A percentile compares a stretch with the other conserved stretches of the same genome.
phyloP scores from a whole-genome alignment of 2,888 invertebrate genomes.

The Spisula solida region DNA sequence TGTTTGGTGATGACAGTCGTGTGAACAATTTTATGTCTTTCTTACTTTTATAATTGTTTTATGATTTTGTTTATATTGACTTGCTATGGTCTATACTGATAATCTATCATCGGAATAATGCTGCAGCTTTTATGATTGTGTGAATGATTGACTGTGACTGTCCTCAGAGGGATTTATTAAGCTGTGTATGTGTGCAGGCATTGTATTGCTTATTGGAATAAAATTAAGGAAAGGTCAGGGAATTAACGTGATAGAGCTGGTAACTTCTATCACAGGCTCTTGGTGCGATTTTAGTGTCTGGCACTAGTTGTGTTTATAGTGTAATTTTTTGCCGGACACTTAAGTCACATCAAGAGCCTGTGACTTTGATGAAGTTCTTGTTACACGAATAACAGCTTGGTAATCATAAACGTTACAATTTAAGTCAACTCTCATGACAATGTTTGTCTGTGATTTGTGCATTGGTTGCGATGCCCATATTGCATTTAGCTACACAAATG shows the following conservation, averaged over 20 bases:
- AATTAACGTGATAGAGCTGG: neutral
- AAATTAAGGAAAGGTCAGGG: neutral
- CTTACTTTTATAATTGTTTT: neutral
- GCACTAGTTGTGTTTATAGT: too few relatives aligned
- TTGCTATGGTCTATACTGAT: neutral
- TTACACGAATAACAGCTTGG: too few relatives aligned
- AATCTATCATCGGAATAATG: neutral
- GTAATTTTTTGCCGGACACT: too few relatives aligned
- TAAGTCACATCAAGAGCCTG: too few relatives aligned
- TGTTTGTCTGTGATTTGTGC: too few relatives aligned
- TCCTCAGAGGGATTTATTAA: neutral
- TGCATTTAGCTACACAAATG: too few relatives aligned
- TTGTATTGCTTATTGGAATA: neutral
- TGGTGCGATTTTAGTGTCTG: too few relatives aligned
- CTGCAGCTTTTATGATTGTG: neutral
- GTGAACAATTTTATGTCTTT: neutral
- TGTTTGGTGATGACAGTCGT: neutral
- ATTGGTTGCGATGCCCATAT: too few relatives aligned
- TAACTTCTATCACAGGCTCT: too few relatives aligned
- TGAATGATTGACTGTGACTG: neutral
- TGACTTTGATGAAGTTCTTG: too few relatives aligned
- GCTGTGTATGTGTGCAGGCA: neutral
- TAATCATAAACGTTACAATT: too few relatives aligned
- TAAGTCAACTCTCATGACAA: too few relatives aligned
- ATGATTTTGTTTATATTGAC: neutral